These are phyloP conservation scores for Nylanderia fulva DNA, from an alignment of 1,140 invertebrate species.

Conservation along the genomic window DNA sequence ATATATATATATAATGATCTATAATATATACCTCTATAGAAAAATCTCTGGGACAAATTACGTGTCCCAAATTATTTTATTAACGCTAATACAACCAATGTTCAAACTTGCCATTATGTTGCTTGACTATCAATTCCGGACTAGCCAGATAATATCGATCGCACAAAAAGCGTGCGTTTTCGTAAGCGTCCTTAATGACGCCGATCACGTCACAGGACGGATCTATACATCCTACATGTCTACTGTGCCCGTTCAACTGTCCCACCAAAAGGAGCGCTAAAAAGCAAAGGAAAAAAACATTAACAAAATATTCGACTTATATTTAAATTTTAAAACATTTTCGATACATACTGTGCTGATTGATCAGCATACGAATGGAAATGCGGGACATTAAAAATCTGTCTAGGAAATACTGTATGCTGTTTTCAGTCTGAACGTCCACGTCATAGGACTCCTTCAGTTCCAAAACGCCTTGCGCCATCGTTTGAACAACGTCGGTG, in stretches of 20 bases:
- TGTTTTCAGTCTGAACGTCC: conserved; percentile 95
- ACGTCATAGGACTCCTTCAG: conserved; percentile 97
- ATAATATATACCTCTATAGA: conserved; percentile 35
- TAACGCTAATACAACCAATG: conserved; percentile 76
- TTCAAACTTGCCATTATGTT: conserved; percentile 90
- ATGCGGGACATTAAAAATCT: conserved; percentile 99
- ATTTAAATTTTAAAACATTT: not conserved
- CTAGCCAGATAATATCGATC: conserved; percentile 98
- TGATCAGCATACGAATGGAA: conserved; percentile 99
- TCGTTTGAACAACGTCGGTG: conserved; percentile 98
- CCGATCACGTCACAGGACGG: conserved; percentile 95
- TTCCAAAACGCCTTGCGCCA: conserved; percentile 99
- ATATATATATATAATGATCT: not conserved
- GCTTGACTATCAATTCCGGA: conserved; percentile 93
- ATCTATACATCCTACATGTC: conserved; percentile 98
- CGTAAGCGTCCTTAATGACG: conserved; percentile 97
- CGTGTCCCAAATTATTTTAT: conserved; percentile 70
- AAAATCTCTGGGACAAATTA: not conserved
- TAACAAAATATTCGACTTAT: not conserved
- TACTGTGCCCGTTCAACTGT: conserved; percentile 90
- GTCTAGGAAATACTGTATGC: conserved; percentile 99
- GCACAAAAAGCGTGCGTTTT: conserved; percentile 98
- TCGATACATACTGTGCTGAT: conserved; percentile 97
- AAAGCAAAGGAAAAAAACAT: conserved; percentile 75
- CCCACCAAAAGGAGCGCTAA: conserved; percentile 95